A percentile compares a stretch with the other conserved stretches of the same genome.
phyloP scores from a whole-genome alignment of 1,140 invertebrate genomes.

The Caerostris extrusa region DNA sequence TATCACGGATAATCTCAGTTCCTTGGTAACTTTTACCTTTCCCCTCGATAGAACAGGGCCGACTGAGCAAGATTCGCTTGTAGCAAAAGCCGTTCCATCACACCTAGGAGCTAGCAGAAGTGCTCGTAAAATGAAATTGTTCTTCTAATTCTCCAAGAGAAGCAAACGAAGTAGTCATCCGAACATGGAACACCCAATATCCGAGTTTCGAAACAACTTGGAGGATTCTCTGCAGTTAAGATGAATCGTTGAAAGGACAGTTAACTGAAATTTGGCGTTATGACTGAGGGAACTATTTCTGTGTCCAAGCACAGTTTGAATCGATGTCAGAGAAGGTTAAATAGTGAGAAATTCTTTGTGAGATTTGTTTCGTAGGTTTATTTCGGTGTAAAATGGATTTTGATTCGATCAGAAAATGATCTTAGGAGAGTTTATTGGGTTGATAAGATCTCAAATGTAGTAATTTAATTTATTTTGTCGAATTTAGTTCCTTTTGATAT shows the following conservation, averaged over 20 bases:
- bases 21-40: background rate
- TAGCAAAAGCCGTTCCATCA: background rate
- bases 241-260: slow-evolving; percentile 10
- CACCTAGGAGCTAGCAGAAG: background rate
- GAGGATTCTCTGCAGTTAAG: slow-evolving; percentile 7
- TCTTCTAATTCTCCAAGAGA: background rate
- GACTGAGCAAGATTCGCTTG: background rate
- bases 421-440: too few species aligned
- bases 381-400: too few species aligned
- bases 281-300: background rate
- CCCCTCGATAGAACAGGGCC: background rate
- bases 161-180: background rate
- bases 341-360: background rate
- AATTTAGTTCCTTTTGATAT: too few species aligned
- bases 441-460: too few species aligned
- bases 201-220: slow-evolving; percentile 17
- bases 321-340: background rate
- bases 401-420: too few species aligned
- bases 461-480: too few species aligned
- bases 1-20: background rate
- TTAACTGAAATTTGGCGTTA: background rate
- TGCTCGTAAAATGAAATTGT: slow-evolving; percentile 4
- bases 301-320: background rate
- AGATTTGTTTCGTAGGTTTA: background rate
- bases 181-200: background rate